Evolutionary conservation across 2,888 invertebrate species (phyloP), one percentile per base, ranked within the genome.

Genomic region (Eilema griseolum): DNA sequence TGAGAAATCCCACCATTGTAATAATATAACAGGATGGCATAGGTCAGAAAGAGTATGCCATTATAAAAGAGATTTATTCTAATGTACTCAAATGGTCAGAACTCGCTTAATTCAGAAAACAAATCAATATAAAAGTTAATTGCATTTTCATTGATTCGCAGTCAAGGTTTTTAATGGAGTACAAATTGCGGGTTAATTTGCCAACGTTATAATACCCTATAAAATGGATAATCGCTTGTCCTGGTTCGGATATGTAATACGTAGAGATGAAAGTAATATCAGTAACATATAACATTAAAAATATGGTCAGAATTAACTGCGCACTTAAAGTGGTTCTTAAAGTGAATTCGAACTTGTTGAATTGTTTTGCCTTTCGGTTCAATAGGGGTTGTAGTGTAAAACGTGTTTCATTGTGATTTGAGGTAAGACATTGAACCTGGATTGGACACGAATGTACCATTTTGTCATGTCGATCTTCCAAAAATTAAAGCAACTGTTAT

Each of bases 131-230:
- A 74, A 79, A 79, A 78, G 28, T 87, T 89, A 85, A 89, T 87
- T 88, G 83, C 85, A 76, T 88, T 89, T 88, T 88, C 85, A 89
- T 89, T 86, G 83, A 88, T 85, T 83, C 79, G 74, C 82, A 81
- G 82, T 82, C 74, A 77, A 68, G 66, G 70, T 81, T 85, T 85
- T 83, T 83, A 82, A 76, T 72, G 69, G 66, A 73, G 73, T 71
- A 71, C 82, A 83, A 84, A 82, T 85, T 85, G 77, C 74, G 69
- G 69, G 68, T 76, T 85, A 82, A 85, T 86, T 88, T 81, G 78
- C 37, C 5, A 16, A 23, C 33, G 8, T 56, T 65, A 57, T 23
- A 33, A 33, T 56, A 28, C n/a, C 33, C 37, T 24, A 31, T 33
- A 33, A 61, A 28, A 31, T 33, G 37, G 62, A 24, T 61, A 33